These are phyloP conservation scores for Glaucopsyche alexis DNA, from an alignment of 2,888 invertebrate genomes.

Conservation along the genomic window DNA sequence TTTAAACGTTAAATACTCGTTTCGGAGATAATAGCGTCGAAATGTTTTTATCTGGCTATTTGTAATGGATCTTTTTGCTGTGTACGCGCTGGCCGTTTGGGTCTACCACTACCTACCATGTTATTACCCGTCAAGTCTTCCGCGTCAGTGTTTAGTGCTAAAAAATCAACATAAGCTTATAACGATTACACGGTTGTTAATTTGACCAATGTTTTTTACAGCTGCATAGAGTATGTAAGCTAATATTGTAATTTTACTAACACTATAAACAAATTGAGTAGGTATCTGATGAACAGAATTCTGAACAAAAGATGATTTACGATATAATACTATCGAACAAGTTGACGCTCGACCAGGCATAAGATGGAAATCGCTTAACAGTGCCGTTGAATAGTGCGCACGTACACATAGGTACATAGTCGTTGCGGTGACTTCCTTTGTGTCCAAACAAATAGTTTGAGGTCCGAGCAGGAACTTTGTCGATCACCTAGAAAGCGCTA, in stretches of 20 bases:
- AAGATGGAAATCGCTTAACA: too few species aligned
- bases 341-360: too few species aligned
- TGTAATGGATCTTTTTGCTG: constrained; percentile 47
- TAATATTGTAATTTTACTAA: constrained; percentile 6
- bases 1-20: constrained; percentile 48
- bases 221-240: neutral
- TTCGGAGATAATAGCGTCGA: constrained; percentile 61
- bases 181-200: constrained; percentile 27
- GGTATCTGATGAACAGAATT: neutral
- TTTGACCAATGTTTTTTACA: constrained; percentile 5
- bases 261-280: neutral
- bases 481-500: too few species aligned
- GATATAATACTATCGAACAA: too few species aligned
- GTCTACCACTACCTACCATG: constrained; percentile 33
- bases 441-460: too few species aligned
- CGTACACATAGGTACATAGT: too few species aligned
- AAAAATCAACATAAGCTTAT: constrained; percentile 13
- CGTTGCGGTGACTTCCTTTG: too few species aligned
- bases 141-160: constrained; percentile 31
- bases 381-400: too few species aligned
- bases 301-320: too few species aligned
- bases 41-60: constrained; percentile 47
- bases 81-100: constrained; percentile 38
- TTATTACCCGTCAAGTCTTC: constrained; percentile 40
- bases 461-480: too few species aligned